These are phyloP conservation scores for Phymorhynchus buccinoides DNA, from an alignment of 1,140 invertebrate genomes.

Conservation along the genomic window DNA sequence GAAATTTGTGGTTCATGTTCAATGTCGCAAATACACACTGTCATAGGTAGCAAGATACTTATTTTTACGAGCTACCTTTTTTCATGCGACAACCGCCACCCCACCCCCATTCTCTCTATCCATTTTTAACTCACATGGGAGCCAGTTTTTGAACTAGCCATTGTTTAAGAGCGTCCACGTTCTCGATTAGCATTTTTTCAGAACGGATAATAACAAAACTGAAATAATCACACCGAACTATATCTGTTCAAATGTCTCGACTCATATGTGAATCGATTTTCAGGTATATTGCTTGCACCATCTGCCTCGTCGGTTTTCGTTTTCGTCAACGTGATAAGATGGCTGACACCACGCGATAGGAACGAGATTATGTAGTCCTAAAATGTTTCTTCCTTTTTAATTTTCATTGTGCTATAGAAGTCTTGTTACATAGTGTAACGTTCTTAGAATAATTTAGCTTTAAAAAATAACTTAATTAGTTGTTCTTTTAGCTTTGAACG, in stretches of 20 bases:
- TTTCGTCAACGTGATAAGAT: constrained; percentile 26
- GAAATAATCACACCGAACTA: background rate
- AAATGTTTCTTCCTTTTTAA: background rate
- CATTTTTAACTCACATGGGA: constrained; percentile 33
- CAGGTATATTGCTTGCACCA: background rate
- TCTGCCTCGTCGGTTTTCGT: constrained; percentile 1
- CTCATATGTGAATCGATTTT: background rate
- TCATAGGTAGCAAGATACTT: too few species aligned
- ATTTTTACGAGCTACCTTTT: too few species aligned
- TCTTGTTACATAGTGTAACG: background rate
- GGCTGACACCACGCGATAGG: background rate
- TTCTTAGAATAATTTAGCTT: background rate
- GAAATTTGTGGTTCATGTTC: too few species aligned
- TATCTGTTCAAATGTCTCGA: background rate
- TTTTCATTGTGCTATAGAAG: background rate
- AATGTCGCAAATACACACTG: too few species aligned
- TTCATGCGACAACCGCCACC: too few species aligned
- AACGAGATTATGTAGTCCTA: background rate
- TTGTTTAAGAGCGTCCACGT: constrained; percentile 34
- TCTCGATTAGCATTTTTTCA: constrained; percentile 31
- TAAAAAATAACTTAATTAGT: background rate
- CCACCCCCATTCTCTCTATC: background rate
- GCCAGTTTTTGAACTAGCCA: constrained; percentile 36
- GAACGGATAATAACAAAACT: background rate
- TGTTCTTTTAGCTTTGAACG: background rate